Evolutionary conservation across 2,888 invertebrate species (phyloP).

Genomic region (Luperina nickerlii): DNA sequence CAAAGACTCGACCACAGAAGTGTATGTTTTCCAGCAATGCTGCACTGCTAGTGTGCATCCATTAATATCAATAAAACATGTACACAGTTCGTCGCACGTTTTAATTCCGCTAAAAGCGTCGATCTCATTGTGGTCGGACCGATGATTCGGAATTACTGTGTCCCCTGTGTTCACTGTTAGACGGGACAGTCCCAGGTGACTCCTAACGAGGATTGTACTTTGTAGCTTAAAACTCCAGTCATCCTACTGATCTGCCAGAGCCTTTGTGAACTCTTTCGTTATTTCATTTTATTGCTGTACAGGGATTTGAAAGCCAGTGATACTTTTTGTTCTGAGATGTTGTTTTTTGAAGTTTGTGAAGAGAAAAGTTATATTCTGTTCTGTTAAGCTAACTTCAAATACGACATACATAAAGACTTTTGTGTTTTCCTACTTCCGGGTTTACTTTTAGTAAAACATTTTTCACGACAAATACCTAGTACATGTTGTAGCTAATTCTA

Average conservation of each 20-base stretch:
- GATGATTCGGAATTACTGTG: conserved; percentile 81
- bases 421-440: conserved; percentile 17
- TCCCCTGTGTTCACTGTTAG: conserved; percentile 56
- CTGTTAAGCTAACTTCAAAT: conserved; percentile 25
- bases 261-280: conserved; percentile 67
- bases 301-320: conserved; percentile 49
- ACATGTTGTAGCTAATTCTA: conserved; percentile 3
- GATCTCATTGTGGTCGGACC: conserved; percentile 84
- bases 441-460: neutral
- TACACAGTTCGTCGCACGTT: conserved; percentile 76
- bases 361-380: conserved; percentile 21
- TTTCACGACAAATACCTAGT: neutral
- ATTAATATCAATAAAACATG: conserved; percentile 84
- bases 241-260: conserved; percentile 70
- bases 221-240: conserved; percentile 76
- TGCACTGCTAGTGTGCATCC: conserved; percentile 61
- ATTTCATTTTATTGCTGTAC: conserved; percentile 58
- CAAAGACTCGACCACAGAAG: conserved; percentile 58
- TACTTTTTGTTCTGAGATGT: conserved; percentile 51
- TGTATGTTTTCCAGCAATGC: conserved; percentile 57
- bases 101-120: conserved; percentile 89
- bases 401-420: conserved; percentile 20
- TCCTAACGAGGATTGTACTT: conserved; percentile 71
- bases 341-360: conserved; percentile 34
- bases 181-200: conserved; percentile 72